These are phyloP conservation scores for Vespertilio murinus DNA, from an alignment of 2,797 vertebrate genomes.

Conservation along the genomic window DNA sequence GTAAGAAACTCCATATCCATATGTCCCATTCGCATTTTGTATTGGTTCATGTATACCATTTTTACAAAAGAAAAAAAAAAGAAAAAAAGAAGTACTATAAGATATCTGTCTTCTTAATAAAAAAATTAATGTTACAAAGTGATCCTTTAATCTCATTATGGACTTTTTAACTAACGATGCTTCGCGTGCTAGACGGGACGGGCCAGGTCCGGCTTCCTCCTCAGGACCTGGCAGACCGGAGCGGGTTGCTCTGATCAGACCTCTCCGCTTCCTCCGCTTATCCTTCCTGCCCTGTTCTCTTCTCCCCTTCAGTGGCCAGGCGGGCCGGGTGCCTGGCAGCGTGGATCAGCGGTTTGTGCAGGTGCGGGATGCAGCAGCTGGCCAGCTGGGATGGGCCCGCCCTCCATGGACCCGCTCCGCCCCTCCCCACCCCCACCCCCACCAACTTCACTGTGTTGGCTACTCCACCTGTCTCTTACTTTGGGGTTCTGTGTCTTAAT, in stretches of 20 bases:
- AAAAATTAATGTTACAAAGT: slow-evolving; percentile 97
- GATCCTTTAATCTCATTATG: slow-evolving; percentile 67
- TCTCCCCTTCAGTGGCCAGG: slow-evolving; percentile 31
- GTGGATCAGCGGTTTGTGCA: slow-evolving; percentile 50
- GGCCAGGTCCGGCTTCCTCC: slow-evolving; percentile 38
- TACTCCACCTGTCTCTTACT: slow-evolving; percentile 71
- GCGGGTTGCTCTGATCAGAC: background rate
- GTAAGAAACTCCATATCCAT: slow-evolving; percentile 94
- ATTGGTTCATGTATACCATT: slow-evolving; percentile 98
- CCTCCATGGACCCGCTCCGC: background rate
- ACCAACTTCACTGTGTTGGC: slow-evolving; percentile 60
- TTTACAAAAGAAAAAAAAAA: slow-evolving; percentile 95
- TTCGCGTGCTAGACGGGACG: background rate
- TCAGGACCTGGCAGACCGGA: background rate
- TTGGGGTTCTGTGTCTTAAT: slow-evolving; percentile 66
- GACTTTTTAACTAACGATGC: slow-evolving; percentile 66
- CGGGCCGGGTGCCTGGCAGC: slow-evolving; percentile 4
- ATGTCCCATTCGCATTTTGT: slow-evolving; percentile 98
- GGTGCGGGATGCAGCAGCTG: background rate
- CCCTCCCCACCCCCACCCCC: background rate
- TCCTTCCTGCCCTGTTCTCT: slow-evolving; percentile 45
- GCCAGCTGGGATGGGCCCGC: background rate
- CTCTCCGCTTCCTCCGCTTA: slow-evolving; percentile 25
- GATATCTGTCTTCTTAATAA: slow-evolving; percentile 99
- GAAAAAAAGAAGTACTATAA: slow-evolving; percentile 93